phyloP scores from a whole-genome alignment of 2,797 vertebrate genomes.

The Oreortyx pictus region DNA sequence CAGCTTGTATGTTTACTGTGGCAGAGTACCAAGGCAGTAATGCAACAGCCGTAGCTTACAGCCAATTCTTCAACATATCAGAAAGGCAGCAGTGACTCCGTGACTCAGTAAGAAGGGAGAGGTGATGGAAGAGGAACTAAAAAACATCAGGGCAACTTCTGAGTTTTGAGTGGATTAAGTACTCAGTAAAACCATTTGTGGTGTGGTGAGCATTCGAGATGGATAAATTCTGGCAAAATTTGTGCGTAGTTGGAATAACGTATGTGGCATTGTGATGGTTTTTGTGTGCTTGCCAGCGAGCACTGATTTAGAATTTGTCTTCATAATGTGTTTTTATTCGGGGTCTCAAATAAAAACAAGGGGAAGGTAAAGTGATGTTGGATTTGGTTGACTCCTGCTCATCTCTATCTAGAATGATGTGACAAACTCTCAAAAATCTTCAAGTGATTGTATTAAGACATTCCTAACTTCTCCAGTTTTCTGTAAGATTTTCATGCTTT shows the following conservation, averaged over 20 bases:
- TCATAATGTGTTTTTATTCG: not conserved
- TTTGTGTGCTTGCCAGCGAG: not conserved
- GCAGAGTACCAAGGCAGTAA: conserved; percentile 24
- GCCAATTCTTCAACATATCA: not conserved
- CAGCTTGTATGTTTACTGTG: conserved; percentile 56
- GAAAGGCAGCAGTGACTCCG: not conserved
- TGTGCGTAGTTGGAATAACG: not conserved
- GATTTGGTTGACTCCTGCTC: not conserved
- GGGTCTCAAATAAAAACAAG: not conserved
- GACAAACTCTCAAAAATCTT: not conserved
- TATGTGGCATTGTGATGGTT: not conserved
- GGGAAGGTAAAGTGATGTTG: not conserved
- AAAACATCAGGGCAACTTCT: not conserved
- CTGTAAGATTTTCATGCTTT: not conserved
- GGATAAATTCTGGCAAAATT: not conserved
- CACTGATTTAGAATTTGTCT: not conserved
- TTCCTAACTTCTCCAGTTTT: not conserved
- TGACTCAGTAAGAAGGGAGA: not conserved
- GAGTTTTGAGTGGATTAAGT: not conserved
- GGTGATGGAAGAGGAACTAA: not conserved
- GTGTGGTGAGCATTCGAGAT: not conserved
- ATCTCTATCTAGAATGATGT: not conserved
- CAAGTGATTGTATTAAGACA: not conserved
- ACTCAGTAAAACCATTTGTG: not conserved
- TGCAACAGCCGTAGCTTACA: not conserved